Evolutionary conservation across 2,888 invertebrate species (phyloP).

Genomic region (Hypselothyrea guttata): DNA sequence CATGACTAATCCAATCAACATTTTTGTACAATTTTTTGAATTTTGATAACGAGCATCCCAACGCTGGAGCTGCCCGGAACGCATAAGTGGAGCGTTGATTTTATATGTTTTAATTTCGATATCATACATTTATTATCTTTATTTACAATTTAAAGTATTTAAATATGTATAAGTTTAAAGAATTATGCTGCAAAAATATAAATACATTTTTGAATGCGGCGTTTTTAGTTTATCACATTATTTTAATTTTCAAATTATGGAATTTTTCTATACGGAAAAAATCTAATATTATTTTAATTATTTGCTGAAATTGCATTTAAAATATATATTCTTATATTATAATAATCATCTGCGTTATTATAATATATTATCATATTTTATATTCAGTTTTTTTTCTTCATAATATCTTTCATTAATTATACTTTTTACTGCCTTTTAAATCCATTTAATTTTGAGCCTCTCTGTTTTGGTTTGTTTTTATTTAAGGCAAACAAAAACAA

Average conservation of each 20-base stretch:
- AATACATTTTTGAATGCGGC: conserved; percentile 47
- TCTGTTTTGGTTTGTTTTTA: neutral
- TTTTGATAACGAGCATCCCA: conserved; percentile 64
- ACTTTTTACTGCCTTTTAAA: neutral
- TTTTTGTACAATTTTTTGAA: conserved; percentile 74
- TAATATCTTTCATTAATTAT: neutral
- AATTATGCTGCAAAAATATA: conserved; percentile 28
- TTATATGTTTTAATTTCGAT: conserved; percentile 7
- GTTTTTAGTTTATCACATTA: conserved; percentile 4
- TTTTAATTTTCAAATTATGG: neutral
- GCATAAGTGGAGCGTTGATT: conserved; percentile 59
- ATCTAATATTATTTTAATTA: too few relatives aligned
- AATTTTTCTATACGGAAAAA: too few relatives aligned
- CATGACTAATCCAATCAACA: conserved; percentile 58
- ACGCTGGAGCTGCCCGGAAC: conserved; percentile 62
- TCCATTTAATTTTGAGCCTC: too few relatives aligned
- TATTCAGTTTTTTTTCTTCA: too few relatives aligned
- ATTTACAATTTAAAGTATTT: conserved; percentile 3
- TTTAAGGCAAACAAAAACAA: conserved; percentile 30
- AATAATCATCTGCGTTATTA: too few relatives aligned
- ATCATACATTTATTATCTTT: conserved; percentile 20
- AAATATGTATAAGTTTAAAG: conserved; percentile 13
- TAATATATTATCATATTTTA: neutral
- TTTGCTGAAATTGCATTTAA: too few relatives aligned
- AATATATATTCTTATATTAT: too few relatives aligned